Evolutionary conservation across 2,797 vertebrate species (phyloP).

Genomic region (Sebastes oblongus): DNA sequence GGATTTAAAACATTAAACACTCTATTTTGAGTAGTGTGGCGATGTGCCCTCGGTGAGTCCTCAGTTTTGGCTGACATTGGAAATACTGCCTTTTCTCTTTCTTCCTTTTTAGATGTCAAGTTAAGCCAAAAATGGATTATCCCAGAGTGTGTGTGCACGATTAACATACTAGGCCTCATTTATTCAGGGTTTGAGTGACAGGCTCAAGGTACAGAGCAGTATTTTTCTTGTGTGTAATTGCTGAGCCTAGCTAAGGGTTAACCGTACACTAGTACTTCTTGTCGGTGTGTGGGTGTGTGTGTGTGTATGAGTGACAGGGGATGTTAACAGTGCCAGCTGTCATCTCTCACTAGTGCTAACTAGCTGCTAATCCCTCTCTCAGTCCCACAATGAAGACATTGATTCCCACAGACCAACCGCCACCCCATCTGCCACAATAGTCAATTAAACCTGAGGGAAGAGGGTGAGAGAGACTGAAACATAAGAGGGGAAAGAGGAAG

Average conservation of each 20-base stretch:
- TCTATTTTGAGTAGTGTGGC: neutral
- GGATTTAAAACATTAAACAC: neutral
- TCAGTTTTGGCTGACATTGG: conserved; percentile 3
- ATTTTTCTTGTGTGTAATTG: conserved; percentile 16
- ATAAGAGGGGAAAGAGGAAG: conserved; percentile 23
- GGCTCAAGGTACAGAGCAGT: neutral
- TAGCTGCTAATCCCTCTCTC: conserved; percentile 78
- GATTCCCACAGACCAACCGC: conserved; percentile 68
- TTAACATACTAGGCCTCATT: conserved; percentile 12
- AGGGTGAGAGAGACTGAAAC: conserved; percentile 36
- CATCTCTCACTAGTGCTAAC: conserved; percentile 73
- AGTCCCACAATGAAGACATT: conserved; percentile 77
- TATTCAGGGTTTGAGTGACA: conserved; percentile 31
- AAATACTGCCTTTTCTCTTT: neutral
- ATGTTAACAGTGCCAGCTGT: conserved; percentile 74
- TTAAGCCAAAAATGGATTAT: conserved; percentile 27
- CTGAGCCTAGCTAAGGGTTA: conserved; percentile 7
- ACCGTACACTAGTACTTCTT: conserved; percentile 32
- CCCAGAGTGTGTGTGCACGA: neutral
- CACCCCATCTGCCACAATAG: conserved; percentile 68
- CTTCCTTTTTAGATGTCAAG: conserved; percentile 9
- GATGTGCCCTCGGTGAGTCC: neutral
- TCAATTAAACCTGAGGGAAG: conserved; percentile 66
- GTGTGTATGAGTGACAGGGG: conserved; percentile 30
- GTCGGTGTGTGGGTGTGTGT: conserved; percentile 1